Base-by-base conservation (phyloP, 2,888 invertebrate species). In the Agrochola lota region DNA sequence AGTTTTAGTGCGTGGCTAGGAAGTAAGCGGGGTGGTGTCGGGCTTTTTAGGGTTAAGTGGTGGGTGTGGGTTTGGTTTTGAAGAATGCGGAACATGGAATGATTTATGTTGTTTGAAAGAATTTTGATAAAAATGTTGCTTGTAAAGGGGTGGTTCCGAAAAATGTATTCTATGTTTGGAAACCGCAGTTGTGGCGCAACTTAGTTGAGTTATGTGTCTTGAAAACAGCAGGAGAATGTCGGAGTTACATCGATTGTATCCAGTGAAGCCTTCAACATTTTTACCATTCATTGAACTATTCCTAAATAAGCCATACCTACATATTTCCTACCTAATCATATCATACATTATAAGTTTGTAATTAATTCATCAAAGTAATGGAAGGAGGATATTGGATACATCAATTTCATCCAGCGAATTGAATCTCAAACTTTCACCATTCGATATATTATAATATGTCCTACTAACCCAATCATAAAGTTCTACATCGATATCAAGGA, bases 1-100 rank as follows among this genome's bases (percentile, higher is more conserved):
- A 95, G 96, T 95, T 94, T 93, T 91, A 87, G 87, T 87, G 90
- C 90, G 92, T 87, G 94, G 95, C 95, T 92, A 91, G 85, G 87
- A 92, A 92, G 92, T 77, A 64, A 76, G 95, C 94, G 93, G 86
- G 80, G 77, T 81, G 83, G 66, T 85, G 74, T 72, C 12, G 20
- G 1, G 49, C 69, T 82, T 78, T 78, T 78, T 73, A 78, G 78
- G 81, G 78, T 81, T 76, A 81, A 57, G 57, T 59, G 46, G 52
- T 68, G 62, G 52, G 4, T 49, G n/a, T 30, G n/a, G 59, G 17
- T 46, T 55, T 40, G 5, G 8, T 52, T 23, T 52, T 23, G 23
- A 52, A 30, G 63, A 80, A 81, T 81, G 75, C 75, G 75, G 69
- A 74, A 64, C 1, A 23, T 62, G 1, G 7, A 30, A n/a, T 23